phyloP scores from a whole-genome alignment of 2,113 vertebrate species.

The Corythornis cristatus region DNA sequence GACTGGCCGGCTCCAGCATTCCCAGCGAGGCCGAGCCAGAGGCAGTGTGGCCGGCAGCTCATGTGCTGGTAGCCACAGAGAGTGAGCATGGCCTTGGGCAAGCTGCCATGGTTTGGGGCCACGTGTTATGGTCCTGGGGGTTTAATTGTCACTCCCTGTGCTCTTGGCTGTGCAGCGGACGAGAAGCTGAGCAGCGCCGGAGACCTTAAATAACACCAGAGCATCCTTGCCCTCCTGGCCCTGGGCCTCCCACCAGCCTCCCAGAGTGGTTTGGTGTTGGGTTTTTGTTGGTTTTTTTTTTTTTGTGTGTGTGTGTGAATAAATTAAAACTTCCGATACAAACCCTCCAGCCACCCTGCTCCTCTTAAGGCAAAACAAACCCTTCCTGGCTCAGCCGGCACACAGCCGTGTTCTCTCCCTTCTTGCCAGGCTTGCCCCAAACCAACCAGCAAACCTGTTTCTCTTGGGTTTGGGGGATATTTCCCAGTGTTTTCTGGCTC shows the following conservation, averaged over 20 bases:
- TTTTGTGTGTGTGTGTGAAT: not conserved
- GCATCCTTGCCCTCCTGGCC: conserved; percentile 24
- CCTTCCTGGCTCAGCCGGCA: not conserved
- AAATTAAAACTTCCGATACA: conserved; percentile 60
- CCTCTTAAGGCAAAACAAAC: conserved; percentile 4
- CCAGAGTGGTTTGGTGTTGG: not conserved
- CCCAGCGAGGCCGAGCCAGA: not conserved
- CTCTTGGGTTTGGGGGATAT: not conserved
- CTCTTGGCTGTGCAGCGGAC: not conserved
- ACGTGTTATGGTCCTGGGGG: not conserved
- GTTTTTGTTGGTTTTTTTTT: not conserved
- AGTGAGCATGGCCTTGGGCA: not conserved
- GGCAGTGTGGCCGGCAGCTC: not conserved
- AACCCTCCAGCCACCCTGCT: not conserved
- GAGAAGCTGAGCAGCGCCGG: not conserved
- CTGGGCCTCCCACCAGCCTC: not conserved
- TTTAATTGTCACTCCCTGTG: not conserved
- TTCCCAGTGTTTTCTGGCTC: not conserved
- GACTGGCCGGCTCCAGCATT: conserved; percentile 16
- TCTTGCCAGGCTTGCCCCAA: not conserved
- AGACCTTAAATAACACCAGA: conserved; percentile 64
- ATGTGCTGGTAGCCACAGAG: not conserved
- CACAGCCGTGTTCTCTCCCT: not conserved
- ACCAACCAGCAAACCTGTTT: not conserved
- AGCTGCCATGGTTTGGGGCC: not conserved